Conservation (phyloP, 2,797 vertebrate species). For the Meriones psammophilus region DNA sequence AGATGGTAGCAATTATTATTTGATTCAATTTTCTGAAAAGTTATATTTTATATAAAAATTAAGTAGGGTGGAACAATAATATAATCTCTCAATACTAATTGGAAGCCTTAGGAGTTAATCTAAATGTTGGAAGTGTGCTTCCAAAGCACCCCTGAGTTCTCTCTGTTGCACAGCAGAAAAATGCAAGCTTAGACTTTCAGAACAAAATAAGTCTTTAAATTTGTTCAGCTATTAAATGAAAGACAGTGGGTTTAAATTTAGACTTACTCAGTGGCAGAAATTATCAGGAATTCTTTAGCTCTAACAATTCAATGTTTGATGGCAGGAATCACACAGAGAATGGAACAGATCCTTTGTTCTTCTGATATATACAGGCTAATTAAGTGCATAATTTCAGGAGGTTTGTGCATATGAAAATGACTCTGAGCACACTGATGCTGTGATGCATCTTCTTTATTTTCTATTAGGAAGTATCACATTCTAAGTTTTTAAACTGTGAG, state of each 20-base stretch:
- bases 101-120: conserved; percentile 39
- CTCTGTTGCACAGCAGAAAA: conserved; percentile 58
- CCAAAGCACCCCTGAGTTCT: background rate
- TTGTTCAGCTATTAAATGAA: conserved; percentile 57
- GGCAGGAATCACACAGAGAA: background rate
- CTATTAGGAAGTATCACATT: background rate
- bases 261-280: background rate
- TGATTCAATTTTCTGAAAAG: conserved; percentile 48
- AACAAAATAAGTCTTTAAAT: conserved; percentile 63
- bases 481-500: background rate
- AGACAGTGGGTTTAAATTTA: conserved; percentile 55
- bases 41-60: conserved; percentile 68
- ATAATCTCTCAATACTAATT: conserved; percentile 36
- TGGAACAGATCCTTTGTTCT: background rate
- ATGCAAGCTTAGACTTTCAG: conserved; percentile 33
- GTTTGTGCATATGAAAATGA: background rate
- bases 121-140: conserved; percentile 46
- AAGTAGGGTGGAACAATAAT: conserved; percentile 41
- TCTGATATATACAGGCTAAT: conserved; percentile 28
- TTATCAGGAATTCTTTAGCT: conserved; percentile 40
- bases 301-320: background rate
- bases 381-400: background rate
- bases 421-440: background rate
- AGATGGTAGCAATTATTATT: conserved; percentile 63
- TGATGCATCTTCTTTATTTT: background rate